A percentile compares a stretch with the other conserved stretches of the same genome.
phyloP scores from a whole-genome alignment of 2,888 invertebrate species.

The Cheilosia pagana region DNA sequence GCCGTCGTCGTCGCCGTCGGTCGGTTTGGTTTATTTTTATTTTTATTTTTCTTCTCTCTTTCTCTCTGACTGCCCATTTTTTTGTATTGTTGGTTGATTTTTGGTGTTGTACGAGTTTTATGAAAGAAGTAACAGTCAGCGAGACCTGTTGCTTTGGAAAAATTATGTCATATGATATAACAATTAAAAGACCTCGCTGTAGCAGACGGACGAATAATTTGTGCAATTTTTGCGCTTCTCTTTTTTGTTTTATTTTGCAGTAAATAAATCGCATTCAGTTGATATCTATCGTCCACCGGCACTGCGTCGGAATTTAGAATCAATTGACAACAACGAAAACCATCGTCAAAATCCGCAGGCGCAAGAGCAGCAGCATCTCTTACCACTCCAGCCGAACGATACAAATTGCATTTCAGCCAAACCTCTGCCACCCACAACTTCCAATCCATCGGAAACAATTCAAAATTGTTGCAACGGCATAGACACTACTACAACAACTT shows the following conservation, averaged over 20 bases:
- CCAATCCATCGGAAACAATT: constrained; percentile 18
- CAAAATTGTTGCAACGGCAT: constrained; percentile 55
- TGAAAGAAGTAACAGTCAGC: constrained; percentile 51
- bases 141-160: constrained; percentile 29
- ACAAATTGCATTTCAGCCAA: constrained; percentile 65
- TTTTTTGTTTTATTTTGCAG: constrained; percentile 73
- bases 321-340: constrained; percentile 77
- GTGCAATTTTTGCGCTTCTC: constrained; percentile 35
- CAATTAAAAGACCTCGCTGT: constrained; percentile 38
- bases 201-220: constrained; percentile 19
- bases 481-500: constrained; percentile 81
- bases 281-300: constrained; percentile 85
- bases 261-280: constrained; percentile 81
- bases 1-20: constrained; percentile 26
- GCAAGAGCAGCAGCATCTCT: constrained; percentile 70
- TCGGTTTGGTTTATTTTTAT: constrained; percentile 6
- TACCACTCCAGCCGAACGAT: constrained; percentile 54
- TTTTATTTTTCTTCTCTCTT: constrained; percentile 3
- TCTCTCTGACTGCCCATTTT: constrained; percentile 21
- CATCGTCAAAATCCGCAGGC: constrained; percentile 68
- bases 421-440: constrained; percentile 27
- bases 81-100: constrained; percentile 38
- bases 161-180: constrained; percentile 63
- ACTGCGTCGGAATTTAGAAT: constrained; percentile 80
- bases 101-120: constrained; percentile 56